Percentiles rank a stretch among this genome's conserved stretches.
These are phyloP conservation scores for Todiramphus saurophagus DNA, from an alignment of 2,113 vertebrate species.

Conservation along the genomic window DNA sequence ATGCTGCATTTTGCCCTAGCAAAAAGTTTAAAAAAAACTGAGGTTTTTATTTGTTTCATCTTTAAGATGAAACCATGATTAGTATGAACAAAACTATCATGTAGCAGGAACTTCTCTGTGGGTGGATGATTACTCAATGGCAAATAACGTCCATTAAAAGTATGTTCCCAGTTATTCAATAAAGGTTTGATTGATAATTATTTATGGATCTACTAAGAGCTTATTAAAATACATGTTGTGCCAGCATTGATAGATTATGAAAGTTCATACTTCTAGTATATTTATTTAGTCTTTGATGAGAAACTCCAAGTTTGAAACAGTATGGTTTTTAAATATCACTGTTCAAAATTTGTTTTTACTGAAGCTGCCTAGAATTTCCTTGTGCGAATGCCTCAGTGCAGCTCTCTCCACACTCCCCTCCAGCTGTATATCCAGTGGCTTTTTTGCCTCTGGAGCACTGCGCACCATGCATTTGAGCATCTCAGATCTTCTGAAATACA, in stretches of 20 bases:
- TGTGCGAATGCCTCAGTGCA: not conserved
- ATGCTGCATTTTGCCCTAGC: not conserved
- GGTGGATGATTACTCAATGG: not conserved
- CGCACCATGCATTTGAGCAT: not conserved
- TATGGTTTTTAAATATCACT: not conserved
- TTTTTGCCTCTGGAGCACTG: not conserved
- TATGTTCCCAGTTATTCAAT: not conserved
- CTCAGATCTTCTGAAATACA: not conserved
- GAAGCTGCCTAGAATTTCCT: not conserved
- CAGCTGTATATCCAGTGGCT: not conserved
- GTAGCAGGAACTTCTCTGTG: not conserved
- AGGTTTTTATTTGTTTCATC: not conserved
- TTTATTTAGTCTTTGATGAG: not conserved
- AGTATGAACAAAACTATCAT: not conserved
- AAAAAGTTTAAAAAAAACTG: not conserved
- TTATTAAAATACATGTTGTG: not conserved
- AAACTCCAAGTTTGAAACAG: not conserved
- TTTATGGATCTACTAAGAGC: not conserved
- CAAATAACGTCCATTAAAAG: not conserved
- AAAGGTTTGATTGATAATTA: not conserved
- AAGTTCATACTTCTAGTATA: not conserved
- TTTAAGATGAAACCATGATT: not conserved
- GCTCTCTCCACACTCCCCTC: not conserved
- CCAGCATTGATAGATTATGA: not conserved
- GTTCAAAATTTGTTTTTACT: not conserved